Conservation (phyloP, 2,888 invertebrate genomes). For the Polyommatus icarus region DNA sequence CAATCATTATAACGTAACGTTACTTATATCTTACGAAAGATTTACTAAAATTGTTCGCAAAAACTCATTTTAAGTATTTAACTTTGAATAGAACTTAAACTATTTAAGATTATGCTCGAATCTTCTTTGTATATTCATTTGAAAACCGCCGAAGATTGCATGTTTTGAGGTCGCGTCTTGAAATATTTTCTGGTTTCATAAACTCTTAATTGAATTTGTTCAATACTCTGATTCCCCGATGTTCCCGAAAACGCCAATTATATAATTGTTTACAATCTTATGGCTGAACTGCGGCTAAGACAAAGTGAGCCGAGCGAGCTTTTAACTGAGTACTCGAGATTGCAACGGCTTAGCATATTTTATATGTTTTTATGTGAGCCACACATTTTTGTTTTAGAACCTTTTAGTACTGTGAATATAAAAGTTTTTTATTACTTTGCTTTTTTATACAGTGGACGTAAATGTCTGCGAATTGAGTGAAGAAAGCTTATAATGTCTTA, state of each 20-base stretch:
- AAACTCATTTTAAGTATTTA: neutral
- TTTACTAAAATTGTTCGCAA: neutral
- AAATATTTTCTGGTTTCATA: constrained; percentile 20
- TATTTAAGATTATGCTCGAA: constrained; percentile 13
- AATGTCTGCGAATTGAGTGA: too few relatives aligned
- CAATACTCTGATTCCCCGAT: neutral
- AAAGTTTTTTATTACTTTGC: too few relatives aligned
- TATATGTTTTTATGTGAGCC: too few relatives aligned
- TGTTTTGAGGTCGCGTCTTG: constrained; percentile 12
- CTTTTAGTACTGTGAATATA: too few relatives aligned
- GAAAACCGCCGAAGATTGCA: neutral
- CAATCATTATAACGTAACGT: neutral
- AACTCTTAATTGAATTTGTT: constrained; percentile 20
- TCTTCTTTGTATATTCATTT: neutral
- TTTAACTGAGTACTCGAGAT: too few relatives aligned
- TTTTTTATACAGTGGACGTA: too few relatives aligned
- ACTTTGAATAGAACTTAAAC: neutral
- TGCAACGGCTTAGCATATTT: too few relatives aligned
- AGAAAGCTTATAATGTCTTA: too few relatives aligned
- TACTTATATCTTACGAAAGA: neutral
- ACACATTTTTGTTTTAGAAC: too few relatives aligned
- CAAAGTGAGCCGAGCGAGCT: too few relatives aligned
- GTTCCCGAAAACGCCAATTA: neutral
- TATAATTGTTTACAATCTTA: constrained; percentile 17
- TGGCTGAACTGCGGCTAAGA: too few relatives aligned